Base-by-base conservation (phyloP, 2,888 invertebrate genomes). In the Acronicta aceris region DNA sequence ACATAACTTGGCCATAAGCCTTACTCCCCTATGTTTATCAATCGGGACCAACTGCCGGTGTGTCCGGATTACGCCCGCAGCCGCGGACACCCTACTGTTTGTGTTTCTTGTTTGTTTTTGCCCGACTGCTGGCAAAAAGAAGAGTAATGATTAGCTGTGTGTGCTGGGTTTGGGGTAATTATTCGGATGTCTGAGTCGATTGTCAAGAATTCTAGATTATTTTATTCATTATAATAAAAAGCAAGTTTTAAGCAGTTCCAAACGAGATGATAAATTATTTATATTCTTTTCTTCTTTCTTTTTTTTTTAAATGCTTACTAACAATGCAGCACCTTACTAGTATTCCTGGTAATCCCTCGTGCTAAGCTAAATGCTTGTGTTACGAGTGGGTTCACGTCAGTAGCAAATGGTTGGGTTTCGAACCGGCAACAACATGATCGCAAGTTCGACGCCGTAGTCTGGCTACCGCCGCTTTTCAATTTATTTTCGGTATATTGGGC, bases 41-140 rank as follows among this genome's bases (percentile, higher is more conserved):
- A 58, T 64, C 48, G 63, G 65, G 62, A 67, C 71, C 66, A 65
- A 70, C 65, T 61, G 67, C 62, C 15, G 63, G 49, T 54, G 30
- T 65, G 66, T 69, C 66, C 71, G 64, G 75, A 69, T 73, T 75
- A 71, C 54, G 64, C 70, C 74, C 62, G 76, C 74, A 76, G 67
- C 59, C 53, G 40, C 52, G 63, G 65, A 54, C 71, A 63, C 74
- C 73, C 79, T 71, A 73, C 65, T 50, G 60, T 76, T 74, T 69
- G 70, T 54, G 54, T 65, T 74, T 67, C 59, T 62, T 63, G 65
- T 74, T 70, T 74, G 67, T 70, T 71, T 74, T 76, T 64, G 61
- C 45, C 66, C 57, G 50, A 61, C 54, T 55, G 55, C 10, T n/a
- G 15, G 60, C 56, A 70, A 71, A 70, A 70, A 71, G 60, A 71